Evolutionary conservation across 2,888 invertebrate genomes (phyloP).

Genomic region (Eilema depressum): DNA sequence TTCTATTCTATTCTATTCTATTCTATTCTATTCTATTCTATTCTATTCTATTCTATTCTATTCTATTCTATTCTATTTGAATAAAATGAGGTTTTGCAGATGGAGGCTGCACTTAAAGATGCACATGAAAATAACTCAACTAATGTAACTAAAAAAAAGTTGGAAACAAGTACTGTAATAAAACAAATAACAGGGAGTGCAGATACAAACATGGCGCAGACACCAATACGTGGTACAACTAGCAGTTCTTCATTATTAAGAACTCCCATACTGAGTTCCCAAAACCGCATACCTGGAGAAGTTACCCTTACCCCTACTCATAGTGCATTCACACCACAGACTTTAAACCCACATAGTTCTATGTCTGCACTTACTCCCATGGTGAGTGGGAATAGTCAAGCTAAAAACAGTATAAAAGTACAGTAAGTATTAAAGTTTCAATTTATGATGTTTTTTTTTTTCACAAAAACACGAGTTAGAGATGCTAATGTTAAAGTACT

Average conservation of each 20-base stretch:
- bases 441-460: not conserved
- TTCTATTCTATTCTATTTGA: too few species aligned
- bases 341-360: conserved; percentile 84
- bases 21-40: too few species aligned
- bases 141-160: conserved; percentile 18
- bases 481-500: too few species aligned
- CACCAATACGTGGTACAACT: conserved; percentile 25
- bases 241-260: conserved; percentile 26
- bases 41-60: too few species aligned
- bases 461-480: too few species aligned
- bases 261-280: conserved; percentile 48
- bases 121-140: conserved; percentile 6
- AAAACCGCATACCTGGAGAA: conserved; percentile 67
- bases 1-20: too few species aligned
- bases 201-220: conserved; percentile 14
- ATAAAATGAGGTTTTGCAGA: conserved; percentile 20
- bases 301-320: conserved; percentile 79
- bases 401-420: conserved; percentile 87
- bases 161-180: conserved; percentile 24
- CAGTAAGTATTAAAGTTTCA: conserved; percentile 77
- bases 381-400: conserved; percentile 85
- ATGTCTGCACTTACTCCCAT: conserved; percentile 84
- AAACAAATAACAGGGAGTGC: conserved; percentile 11
- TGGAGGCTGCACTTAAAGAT: conserved; percentile 24
- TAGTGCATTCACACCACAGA: conserved; percentile 72